Base-by-base conservation (phyloP, 2,797 vertebrate species). In the Hydrophis major region DNA sequence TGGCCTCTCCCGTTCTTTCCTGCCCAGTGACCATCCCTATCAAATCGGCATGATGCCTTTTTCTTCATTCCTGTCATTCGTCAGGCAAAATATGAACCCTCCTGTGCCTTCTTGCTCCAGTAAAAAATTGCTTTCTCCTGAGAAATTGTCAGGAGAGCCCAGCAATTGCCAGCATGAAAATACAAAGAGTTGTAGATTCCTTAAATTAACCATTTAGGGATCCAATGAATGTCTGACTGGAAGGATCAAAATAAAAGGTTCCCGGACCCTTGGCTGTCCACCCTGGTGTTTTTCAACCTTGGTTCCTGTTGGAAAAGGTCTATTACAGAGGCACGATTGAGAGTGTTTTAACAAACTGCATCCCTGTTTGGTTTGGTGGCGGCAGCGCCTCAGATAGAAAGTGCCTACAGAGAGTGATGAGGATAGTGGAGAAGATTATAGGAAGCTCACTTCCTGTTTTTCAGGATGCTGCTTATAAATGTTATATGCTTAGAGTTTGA, bases 1-100 rank as follows among this genome's bases (percentile, higher is more conserved):
- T 90, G 86, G 93, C 61, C 4, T 1, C 16, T 2, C 16, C 4
- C 14, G 89, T 27, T 27, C 74, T 93, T 92, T 42, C 47, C 5
- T 22, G 22, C 90, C 32, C 27, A 1, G 66, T 89, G 94, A 87
- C 66, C 37, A 28, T 87, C 1, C 27, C 28, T 50, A 22, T n/a
- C 86, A 74, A 86, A 66, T 91, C 55, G 4, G 53, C 10, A 57
- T 93, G 87, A 90, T 60, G 2, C 59, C 69, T 94, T 92, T 92
- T 94, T 90, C 69, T 25, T 37, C 87, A 63, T 86, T 56, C 50
- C 20, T 61, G 25, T 59, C 87, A 69, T 86, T 57, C 59, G 32
- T 89, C 88, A 89, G 74, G 18, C 59, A 12, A 25, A 90, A 90
- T 53, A 14, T 66, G 61, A 86, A 74, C 25, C 25, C 25, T 56